A percentile compares a stretch with the other conserved stretches of the same genome.
Conservation (phyloP, 2,113 vertebrate species). For the Cyanoderma ruficeps region DNA sequence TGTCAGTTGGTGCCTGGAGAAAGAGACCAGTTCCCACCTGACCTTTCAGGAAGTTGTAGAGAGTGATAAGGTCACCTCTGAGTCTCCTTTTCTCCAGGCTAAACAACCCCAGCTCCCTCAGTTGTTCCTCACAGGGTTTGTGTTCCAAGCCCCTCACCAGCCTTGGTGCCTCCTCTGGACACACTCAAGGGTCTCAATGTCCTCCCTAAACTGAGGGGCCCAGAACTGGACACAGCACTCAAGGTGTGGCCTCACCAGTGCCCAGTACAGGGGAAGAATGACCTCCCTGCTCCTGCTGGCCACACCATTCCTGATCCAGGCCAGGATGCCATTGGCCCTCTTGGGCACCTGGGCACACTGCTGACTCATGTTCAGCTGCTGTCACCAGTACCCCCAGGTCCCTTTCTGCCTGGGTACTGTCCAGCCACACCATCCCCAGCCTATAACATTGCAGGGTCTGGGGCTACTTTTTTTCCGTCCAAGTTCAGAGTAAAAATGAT, state of each 20-base stretch:
- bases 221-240: background rate
- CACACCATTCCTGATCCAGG: background rate
- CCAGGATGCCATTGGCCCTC: background rate
- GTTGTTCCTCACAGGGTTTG: background rate
- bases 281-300: background rate
- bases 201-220: background rate
- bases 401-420: background rate
- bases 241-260: background rate
- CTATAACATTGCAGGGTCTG: background rate
- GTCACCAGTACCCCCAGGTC: background rate
- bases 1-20: background rate
- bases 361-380: background rate
- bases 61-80: background rate
- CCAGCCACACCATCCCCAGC: background rate
- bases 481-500: background rate
- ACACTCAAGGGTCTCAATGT: rapidly evolving
- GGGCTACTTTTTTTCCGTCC: background rate
- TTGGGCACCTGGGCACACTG: background rate
- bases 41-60: background rate
- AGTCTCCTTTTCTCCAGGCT: background rate
- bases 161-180: background rate
- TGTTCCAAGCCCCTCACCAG: background rate
- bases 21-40: background rate
- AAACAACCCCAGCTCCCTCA: background rate
- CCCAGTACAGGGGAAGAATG: background rate